phyloP scores from a whole-genome alignment of 2,113 vertebrate genomes.

The Columba livia region DNA sequence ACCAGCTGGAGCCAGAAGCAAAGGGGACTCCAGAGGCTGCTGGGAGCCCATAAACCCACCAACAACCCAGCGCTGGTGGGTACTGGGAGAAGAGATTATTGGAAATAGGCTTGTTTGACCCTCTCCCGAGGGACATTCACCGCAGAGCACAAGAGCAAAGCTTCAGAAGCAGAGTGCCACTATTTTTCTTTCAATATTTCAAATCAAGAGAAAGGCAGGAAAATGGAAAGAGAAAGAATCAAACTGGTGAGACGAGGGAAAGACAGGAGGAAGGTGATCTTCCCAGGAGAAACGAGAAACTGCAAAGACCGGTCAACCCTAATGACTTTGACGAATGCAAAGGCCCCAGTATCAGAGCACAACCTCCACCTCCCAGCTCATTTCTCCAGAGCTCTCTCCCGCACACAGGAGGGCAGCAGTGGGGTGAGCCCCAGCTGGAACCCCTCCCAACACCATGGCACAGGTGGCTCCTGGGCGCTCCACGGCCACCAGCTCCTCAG shows the following conservation, averaged over 20 bases:
- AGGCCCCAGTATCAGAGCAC: neutral
- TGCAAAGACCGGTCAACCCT: neutral
- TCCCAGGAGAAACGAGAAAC: neutral
- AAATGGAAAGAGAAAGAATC: neutral
- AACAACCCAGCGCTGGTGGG: too few species aligned
- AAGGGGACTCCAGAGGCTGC: too few species aligned
- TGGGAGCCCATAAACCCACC: too few species aligned
- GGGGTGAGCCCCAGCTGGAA: neutral
- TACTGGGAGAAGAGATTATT: too few species aligned
- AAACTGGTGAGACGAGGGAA: neutral
- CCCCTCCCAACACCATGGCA: neutral
- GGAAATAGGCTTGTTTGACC: too few species aligned
- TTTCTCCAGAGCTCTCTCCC: neutral
- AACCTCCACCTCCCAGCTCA: neutral
- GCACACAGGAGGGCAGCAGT: fast-evolving
- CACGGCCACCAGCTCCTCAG: too few species aligned
- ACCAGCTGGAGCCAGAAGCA: neutral
- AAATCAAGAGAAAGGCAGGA: neutral
- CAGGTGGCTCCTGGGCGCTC: too few species aligned
- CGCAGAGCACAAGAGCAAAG: too few species aligned
- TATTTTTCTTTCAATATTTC: too few species aligned
- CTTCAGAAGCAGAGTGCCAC: too few species aligned
- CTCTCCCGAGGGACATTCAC: too few species aligned
- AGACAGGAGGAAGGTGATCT: neutral
- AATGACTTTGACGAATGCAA: neutral